Evolutionary conservation across 2,113 vertebrate genomes (phyloP).

Genomic region (Aix galericulata): DNA sequence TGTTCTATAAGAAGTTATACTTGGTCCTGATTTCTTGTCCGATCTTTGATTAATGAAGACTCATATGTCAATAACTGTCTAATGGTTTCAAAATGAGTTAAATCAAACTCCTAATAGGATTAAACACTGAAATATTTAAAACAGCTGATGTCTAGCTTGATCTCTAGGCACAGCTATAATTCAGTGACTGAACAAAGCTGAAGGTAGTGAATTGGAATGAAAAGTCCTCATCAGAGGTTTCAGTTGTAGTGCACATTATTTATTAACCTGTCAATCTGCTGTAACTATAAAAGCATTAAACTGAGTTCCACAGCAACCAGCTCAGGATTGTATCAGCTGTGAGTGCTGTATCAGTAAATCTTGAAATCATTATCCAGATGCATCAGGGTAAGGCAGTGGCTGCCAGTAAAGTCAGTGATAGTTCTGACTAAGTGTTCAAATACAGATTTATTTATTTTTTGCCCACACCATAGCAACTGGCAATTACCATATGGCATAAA

Average conservation of each 20-base stretch:
- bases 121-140: constrained; percentile 58
- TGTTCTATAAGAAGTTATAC: background rate
- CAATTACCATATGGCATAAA: background rate
- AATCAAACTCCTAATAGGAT: constrained; percentile 34
- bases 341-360: background rate
- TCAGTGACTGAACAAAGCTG: constrained; percentile 41
- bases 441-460: background rate
- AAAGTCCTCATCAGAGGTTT: constrained; percentile 41
- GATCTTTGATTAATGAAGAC: constrained; percentile 15
- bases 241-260: constrained; percentile 30
- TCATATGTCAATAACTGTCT: background rate
- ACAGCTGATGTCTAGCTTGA: constrained; percentile 31
- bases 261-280: constrained; percentile 56
- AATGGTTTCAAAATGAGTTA: constrained; percentile 30
- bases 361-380: constrained; percentile 36
- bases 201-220: background rate
- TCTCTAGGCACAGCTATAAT: constrained; percentile 29
- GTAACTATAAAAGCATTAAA: constrained; percentile 7
- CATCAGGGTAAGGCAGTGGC: constrained; percentile 19
- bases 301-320: background rate
- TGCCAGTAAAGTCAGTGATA: constrained; percentile 19
- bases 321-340: constrained; percentile 13
- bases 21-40: background rate
- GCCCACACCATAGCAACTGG: background rate
- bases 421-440: constrained; percentile 17